Percentiles rank a stretch among this genome's conserved stretches.
Conservation (phyloP, 2,113 vertebrate species). For the Baryphthengus martii region DNA sequence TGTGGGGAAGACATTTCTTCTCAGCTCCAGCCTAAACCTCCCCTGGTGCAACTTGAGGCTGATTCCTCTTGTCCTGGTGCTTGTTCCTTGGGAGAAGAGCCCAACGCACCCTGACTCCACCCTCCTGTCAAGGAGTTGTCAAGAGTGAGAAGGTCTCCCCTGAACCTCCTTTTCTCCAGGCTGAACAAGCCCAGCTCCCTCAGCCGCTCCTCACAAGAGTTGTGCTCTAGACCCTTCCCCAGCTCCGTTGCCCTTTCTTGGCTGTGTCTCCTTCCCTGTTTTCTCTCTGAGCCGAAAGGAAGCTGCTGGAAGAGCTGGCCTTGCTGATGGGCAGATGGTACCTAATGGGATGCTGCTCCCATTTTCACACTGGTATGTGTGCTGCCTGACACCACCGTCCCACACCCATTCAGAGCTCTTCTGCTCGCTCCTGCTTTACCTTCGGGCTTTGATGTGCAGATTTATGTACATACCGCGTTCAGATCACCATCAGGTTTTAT, state of each 20-base stretch:
- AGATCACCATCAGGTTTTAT: not conserved
- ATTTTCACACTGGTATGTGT: too few species aligned
- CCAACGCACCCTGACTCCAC: not conserved
- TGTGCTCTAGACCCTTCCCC: not conserved
- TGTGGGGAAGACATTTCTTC: not conserved
- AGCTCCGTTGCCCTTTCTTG: not conserved
- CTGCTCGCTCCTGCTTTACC: not conserved
- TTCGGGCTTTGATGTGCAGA: not conserved
- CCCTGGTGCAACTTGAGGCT: not conserved
- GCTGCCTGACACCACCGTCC: not conserved
- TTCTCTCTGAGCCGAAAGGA: not conserved
- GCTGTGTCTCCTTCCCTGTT: fast-evolving
- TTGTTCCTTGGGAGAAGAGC: too few species aligned
- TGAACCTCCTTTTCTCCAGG: not conserved
- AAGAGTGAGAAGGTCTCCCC: not conserved
- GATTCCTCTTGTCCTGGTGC: not conserved
- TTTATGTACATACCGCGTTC: fast-evolving
- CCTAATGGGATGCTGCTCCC: not conserved
- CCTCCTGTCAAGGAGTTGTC: not conserved
- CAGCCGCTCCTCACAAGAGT: not conserved
- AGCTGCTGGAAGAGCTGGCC: not conserved
- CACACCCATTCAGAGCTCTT: not conserved
- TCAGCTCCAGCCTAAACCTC: not conserved
- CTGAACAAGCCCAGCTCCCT: not conserved
- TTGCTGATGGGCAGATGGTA: not conserved